Conservation (phyloP, 2,888 invertebrate genomes). For the Drosophila helvetica region DNA sequence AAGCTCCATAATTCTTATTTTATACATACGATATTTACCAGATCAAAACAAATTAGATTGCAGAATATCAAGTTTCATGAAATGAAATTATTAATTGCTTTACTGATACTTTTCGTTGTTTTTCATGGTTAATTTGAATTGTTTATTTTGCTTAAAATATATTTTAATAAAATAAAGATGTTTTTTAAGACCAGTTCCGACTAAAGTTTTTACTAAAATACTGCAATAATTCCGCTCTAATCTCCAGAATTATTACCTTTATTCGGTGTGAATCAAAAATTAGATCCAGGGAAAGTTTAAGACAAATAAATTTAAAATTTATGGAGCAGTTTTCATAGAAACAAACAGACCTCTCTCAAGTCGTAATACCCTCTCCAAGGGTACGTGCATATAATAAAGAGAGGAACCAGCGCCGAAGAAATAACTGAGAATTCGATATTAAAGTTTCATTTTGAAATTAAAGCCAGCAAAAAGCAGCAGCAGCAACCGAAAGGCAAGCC, state of each 20-base stretch:
- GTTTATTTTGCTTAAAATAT: neutral
- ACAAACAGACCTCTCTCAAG: neutral
- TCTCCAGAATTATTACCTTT: neutral
- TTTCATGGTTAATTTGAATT: neutral
- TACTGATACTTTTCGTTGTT: neutral
- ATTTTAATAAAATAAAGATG: neutral
- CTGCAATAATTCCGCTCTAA: neutral
- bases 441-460: constrained; percentile 38
- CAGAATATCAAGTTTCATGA: no score
- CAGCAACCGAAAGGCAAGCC: constrained; percentile 20
- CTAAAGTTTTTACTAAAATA: no score
- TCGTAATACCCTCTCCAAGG: neutral
- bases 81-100: neutral
- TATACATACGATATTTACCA: no score
- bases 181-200: neutral
- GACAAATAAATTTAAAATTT: neutral
- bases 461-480: constrained; percentile 16
- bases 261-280: neutral
- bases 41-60: no score
- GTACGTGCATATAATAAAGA: neutral
- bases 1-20: no score
- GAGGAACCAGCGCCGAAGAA: neutral
- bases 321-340: no score
- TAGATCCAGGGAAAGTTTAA: neutral
- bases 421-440: constrained; percentile 20